Evolutionary conservation across 2,888 invertebrate genomes (phyloP), one percentile per base, ranked within the genome.

Genomic region (Chaetogeoica ovagalla): DNA sequence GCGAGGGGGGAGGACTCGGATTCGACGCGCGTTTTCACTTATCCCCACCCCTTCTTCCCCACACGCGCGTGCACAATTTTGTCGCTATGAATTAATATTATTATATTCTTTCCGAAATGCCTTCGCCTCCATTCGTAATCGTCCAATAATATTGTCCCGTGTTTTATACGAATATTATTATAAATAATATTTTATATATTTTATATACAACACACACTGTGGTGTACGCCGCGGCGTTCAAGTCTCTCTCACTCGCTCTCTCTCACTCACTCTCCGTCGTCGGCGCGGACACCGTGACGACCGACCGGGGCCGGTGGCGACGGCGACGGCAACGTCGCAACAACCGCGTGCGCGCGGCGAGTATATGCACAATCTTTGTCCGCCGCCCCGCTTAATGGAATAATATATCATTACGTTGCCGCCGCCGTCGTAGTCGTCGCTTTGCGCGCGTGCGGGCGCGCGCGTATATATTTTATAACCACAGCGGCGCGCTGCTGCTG

Each of bases 291-390:
- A 70, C 77, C 77, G 70, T 79, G 70, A 77, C 68, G 62, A 48
- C 43, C 55, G 37, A 43, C 39, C 55, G 52, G 57, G 39, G 71
- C 63, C 52, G 73, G 13, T 60, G 43, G 55, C 59, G 30, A 21
- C 43, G 59, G 55, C 65, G 62, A 17, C 30, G 82, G 55, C 76
- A 71, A 70, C 77, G 81, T 79, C 77, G 83, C 82, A 83, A 82
- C 82, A 82, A 82, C 82, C 84, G 84, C 85, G 84, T 87, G 87
- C 81, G 17, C 73, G 17, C 73, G 17, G 37, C 60, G 57, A 39
- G 76, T 59, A 43, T 69, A 76, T 69, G 70, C 76, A 69, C 73
- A 66, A 72, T 73, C 73, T 63, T 75, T 15, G 63, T 63, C 21
- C 72, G 30, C 73, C 73, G 73, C 63, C 74, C 60, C 52, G 77